A percentile compares a stretch with the other conserved stretches of the same genome.
Evolutionary conservation across 2,888 invertebrate species (phyloP).

Genomic region (Erebia aethiops): DNA sequence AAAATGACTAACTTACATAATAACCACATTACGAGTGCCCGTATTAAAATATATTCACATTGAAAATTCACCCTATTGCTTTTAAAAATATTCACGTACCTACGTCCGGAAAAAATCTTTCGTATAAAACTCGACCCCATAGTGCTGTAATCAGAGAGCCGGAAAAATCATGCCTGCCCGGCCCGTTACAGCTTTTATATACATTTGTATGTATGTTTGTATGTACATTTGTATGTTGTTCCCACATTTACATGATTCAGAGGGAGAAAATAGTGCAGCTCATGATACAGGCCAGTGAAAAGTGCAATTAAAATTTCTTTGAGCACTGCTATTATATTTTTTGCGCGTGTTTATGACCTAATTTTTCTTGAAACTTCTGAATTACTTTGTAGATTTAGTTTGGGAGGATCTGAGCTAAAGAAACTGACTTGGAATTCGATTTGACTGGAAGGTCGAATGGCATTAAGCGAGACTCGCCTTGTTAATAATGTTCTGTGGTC

Average conservation of each 20-base stretch:
- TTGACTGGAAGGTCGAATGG: too few species aligned
- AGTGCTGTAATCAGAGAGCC: slow-evolving; percentile 44
- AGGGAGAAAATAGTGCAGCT: slow-evolving; percentile 20
- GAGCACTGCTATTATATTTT: slow-evolving; percentile 13
- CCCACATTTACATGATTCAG: slow-evolving; percentile 27
- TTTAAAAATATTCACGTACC: slow-evolving; percentile 43
- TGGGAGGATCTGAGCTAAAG: too few species aligned
- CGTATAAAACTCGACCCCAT: slow-evolving; percentile 43
- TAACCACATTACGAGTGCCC: slow-evolving; percentile 11
- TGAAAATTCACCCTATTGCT: slow-evolving; percentile 28
- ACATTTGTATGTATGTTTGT: slow-evolving; percentile 15
- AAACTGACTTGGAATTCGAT: too few species aligned
- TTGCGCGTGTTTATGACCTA: slow-evolving; percentile 3
- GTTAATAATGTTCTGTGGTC: too few species aligned
- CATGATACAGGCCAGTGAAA: slow-evolving; percentile 23
- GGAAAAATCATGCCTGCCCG: slow-evolving; percentile 50
- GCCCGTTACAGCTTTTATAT: slow-evolving; percentile 31
- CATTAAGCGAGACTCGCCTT: too few species aligned
- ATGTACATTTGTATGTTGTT: too few species aligned
- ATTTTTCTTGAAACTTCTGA: background rate
- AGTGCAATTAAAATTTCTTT: slow-evolving; percentile 25
- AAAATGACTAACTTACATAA: slow-evolving; percentile 9
- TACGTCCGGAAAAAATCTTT: slow-evolving; percentile 39
- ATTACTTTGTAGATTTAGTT: too few species aligned
- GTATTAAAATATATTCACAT: slow-evolving; percentile 29